These are phyloP conservation scores for Caenorhabditis japonica DNA, from an alignment of 2,888 invertebrate species.

Conservation along the genomic window DNA sequence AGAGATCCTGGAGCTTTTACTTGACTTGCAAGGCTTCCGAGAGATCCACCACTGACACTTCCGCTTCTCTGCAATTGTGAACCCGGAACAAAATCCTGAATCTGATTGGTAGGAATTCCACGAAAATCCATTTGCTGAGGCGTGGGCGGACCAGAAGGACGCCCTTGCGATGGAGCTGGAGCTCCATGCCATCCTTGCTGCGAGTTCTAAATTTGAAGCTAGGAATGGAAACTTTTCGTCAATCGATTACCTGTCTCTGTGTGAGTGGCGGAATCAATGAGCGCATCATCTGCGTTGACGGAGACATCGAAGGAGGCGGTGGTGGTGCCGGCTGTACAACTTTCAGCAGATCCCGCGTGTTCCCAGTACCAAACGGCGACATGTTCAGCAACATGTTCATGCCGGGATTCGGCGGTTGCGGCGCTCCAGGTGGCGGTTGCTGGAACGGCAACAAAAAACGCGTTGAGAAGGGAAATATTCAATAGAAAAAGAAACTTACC, in stretches of 20 bases:
- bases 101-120: neutral
- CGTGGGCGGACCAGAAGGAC: constrained; percentile 57
- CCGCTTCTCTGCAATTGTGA: constrained; percentile 30
- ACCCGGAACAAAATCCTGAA: constrained; percentile 26
- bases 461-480: too few species aligned
- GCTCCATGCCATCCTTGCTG: constrained; percentile 24
- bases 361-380: constrained; percentile 13
- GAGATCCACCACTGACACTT: constrained; percentile 19
- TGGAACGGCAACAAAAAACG: too few species aligned
- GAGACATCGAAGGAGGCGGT: constrained; percentile 56
- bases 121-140: constrained; percentile 59
- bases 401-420: constrained; percentile 12
- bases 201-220: constrained; percentile 38
- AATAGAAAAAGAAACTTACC: constrained; percentile 12
- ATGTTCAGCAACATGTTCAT: constrained; percentile 43
- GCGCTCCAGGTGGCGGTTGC: constrained; percentile 19
- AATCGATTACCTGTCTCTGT: constrained; percentile 44
- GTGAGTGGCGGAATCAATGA: constrained; percentile 43
- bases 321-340: constrained; percentile 45
- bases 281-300: constrained; percentile 63
- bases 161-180: constrained; percentile 14
- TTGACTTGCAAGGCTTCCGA: neutral
- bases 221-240: too few species aligned
- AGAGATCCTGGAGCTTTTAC: neutral
- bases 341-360: constrained; percentile 39